Percentiles rank a stretch among this genome's conserved stretches.
phyloP scores from a whole-genome alignment of 1,140 invertebrate species.

The Ctenoplectra terminalis region DNA sequence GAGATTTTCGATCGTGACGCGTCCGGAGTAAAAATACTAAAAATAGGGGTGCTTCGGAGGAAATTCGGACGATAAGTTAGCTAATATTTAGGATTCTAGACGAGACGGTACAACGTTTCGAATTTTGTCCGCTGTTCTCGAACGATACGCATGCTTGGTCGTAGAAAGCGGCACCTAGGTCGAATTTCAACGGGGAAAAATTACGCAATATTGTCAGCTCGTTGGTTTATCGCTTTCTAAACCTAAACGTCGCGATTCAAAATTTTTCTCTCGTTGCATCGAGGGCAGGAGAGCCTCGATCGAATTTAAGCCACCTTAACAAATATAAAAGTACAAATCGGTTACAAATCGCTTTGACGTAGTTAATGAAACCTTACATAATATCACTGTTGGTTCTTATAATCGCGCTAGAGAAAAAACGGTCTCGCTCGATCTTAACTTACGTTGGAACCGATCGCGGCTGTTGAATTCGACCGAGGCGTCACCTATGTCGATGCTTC shows the following conservation, averaged over 20 bases:
- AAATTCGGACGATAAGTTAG: not conserved
- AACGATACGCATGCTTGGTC: not conserved
- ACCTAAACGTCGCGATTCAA: not conserved
- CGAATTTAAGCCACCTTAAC: constrained; percentile 4
- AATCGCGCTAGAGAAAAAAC: too few species aligned
- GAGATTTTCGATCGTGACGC: constrained; percentile 1
- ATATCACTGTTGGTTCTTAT: too few species aligned
- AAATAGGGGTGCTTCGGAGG: not conserved
- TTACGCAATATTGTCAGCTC: not conserved
- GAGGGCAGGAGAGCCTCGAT: not conserved
- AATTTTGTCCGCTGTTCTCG: not conserved
- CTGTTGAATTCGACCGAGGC: constrained; percentile 67
- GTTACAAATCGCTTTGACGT: too few species aligned
- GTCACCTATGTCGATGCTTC: too few species aligned
- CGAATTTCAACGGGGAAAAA: not conserved
- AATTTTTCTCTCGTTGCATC: too few species aligned
- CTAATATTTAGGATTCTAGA: not conserved
- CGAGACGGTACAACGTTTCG: not conserved
- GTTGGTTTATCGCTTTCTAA: not conserved
- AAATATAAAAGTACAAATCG: too few species aligned
- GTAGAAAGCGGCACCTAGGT: not conserved
- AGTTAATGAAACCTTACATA: too few species aligned
- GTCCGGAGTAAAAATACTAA: not conserved
- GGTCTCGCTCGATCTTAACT: too few species aligned
- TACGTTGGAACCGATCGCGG: not conserved